Evolutionary conservation across 2,797 vertebrate genomes (phyloP).

Genomic region (Parauchenoglanis punctatus): DNA sequence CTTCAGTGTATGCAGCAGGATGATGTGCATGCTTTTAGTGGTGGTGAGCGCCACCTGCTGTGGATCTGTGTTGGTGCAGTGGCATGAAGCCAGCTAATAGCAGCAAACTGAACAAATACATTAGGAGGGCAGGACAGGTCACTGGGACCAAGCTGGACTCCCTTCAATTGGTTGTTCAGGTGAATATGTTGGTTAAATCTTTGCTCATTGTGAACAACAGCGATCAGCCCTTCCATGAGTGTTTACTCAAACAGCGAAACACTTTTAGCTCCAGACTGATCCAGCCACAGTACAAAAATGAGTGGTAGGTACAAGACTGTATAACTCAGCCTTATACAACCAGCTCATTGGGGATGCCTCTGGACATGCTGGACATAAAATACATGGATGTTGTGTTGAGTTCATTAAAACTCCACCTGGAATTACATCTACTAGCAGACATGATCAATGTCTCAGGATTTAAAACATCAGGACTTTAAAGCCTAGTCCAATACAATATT

Average conservation of each 20-base stretch:
- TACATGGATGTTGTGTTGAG: background rate
- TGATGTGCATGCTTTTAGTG: background rate
- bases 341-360: background rate
- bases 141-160: background rate
- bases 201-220: background rate
- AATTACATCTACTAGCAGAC: background rate
- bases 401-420: background rate
- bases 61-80: background rate
- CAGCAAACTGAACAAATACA: background rate
- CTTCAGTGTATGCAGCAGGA: background rate
- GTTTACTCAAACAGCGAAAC: background rate
- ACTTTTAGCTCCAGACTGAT: background rate
- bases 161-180: background rate
- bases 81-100: background rate
- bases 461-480: too few relatives aligned
- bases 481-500: background rate
- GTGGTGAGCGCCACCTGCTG: background rate
- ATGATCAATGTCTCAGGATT: background rate
- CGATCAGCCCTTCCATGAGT: background rate
- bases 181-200: background rate
- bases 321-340: background rate
- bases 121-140: background rate
- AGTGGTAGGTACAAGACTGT: background rate
- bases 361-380: background rate
- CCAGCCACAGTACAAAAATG: background rate